Conservation (phyloP, 2,888 invertebrate species). For the Cryptocephalus moraei region DNA sequence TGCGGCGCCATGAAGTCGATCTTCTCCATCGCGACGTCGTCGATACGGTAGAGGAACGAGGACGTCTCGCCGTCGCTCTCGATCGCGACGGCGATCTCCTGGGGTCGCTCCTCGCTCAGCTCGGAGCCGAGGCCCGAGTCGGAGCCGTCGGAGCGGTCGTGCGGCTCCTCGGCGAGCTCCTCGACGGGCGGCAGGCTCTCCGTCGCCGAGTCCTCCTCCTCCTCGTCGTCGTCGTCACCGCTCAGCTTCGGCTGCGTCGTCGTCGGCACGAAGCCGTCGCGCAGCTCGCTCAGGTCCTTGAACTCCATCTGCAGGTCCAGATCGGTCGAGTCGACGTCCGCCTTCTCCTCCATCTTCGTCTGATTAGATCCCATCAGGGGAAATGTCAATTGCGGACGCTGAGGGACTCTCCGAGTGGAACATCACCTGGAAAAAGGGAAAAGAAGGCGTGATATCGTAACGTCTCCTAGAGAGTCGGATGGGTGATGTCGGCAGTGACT, state of each 20-base stretch:
- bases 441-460: no score
- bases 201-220: conserved; percentile 52
- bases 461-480: no score
- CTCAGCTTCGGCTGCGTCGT: not conserved
- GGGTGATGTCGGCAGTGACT: no score
- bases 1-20: conserved; percentile 17
- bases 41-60: conserved; percentile 40
- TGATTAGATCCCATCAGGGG: no score
- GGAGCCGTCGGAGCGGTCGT: conserved; percentile 66
- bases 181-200: conserved; percentile 49
- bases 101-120: conserved; percentile 48
- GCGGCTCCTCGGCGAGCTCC: conserved; percentile 48
- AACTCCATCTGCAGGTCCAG: no score
- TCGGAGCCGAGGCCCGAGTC: conserved; percentile 78
- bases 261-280: not conserved
- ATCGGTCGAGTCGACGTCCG: no score
- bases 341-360: no score
- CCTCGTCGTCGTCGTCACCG: conserved; percentile 16
- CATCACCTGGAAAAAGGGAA: no score
- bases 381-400: no score
- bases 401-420: no score
- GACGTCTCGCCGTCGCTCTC: conserved; percentile 42
- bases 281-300: no score
- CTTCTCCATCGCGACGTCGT: conserved; percentile 17
- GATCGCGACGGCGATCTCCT: conserved; percentile 20